Conservation (phyloP, 2,888 invertebrate genomes). For the Scaptomyza flava region DNA sequence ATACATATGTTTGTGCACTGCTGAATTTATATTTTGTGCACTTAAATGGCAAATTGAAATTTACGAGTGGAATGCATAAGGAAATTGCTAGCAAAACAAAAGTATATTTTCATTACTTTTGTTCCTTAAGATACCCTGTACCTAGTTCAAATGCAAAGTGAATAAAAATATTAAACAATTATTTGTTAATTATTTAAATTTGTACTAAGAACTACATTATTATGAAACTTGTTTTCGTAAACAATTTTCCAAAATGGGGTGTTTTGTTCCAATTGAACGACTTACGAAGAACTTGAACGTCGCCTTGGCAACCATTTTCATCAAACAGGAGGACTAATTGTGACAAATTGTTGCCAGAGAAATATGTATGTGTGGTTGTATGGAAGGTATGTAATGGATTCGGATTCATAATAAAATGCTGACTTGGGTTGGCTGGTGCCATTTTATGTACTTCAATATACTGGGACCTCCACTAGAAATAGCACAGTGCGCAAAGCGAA, state of each 20-base stretch:
- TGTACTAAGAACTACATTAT: not conserved
- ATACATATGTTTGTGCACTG: constrained; percentile 11
- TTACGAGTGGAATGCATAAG: constrained; percentile 56
- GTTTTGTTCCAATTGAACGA: not conserved
- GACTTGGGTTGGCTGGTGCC: constrained; percentile 42
- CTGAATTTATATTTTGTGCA: constrained; percentile 34
- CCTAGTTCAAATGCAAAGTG: too few relatives aligned
- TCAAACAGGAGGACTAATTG: constrained; percentile 49
- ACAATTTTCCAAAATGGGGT: not conserved
- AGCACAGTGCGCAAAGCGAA: constrained; percentile 7
- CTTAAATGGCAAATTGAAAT: constrained; percentile 65
- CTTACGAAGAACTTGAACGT: not conserved
- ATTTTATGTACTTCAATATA: constrained; percentile 47
- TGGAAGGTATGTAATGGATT: constrained; percentile 14
- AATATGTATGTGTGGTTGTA: not conserved
- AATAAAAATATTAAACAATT: not conserved
- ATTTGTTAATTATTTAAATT: not conserved
- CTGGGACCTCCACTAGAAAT: constrained; percentile 29
- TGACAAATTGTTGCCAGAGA: constrained; percentile 58
- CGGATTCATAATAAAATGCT: constrained; percentile 7
- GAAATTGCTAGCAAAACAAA: constrained; percentile 19
- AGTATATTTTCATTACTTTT: not conserved
- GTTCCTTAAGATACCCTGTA: constrained; percentile 3
- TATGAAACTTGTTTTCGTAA: not conserved
- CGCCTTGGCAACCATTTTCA: constrained; percentile 37